phyloP scores from a whole-genome alignment of 1,140 invertebrate species.

The Lordiphosa mommai region DNA sequence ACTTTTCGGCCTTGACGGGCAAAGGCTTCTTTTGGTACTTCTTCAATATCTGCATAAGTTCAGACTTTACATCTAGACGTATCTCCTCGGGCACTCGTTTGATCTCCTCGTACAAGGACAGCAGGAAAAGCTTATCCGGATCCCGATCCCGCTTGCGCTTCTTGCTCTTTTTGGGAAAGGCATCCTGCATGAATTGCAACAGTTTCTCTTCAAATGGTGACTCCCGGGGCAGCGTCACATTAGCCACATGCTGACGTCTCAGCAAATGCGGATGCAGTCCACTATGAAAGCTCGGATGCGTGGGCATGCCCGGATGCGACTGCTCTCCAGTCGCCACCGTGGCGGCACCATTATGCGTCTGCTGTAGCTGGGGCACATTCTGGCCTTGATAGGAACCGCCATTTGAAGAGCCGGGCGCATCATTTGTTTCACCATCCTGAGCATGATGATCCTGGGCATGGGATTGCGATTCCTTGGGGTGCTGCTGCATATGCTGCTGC shows the following conservation, averaged over 20 bases:
- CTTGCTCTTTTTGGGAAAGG: conserved; percentile 77
- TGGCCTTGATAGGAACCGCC: conserved; percentile 66
- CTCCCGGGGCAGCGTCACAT: conserved; percentile 42
- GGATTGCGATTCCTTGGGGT: conserved; percentile 47
- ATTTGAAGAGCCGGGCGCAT: conserved; percentile 71
- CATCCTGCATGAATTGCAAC: conserved; percentile 76
- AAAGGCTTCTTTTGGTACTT: conserved; percentile 71
- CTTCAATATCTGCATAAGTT: conserved; percentile 75
- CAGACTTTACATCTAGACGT: conserved; percentile 69
- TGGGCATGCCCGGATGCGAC: conserved; percentile 58
- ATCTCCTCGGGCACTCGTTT: conserved; percentile 74
- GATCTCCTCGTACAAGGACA: conserved; percentile 73
- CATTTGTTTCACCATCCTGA: conserved; percentile 71
- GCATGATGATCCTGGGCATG: conserved; percentile 65
- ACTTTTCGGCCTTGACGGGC: conserved; percentile 66
- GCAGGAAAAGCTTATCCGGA: conserved; percentile 68
- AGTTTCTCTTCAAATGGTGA: conserved; percentile 72
- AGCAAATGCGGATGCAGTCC: conserved; percentile 69
- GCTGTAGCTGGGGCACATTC: conserved; percentile 53
- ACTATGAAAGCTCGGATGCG: conserved; percentile 67
- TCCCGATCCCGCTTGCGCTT: conserved; percentile 68
- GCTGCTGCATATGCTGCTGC: conserved; percentile 55
- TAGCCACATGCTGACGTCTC: conserved; percentile 51
- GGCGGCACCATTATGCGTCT: conserved; percentile 54
- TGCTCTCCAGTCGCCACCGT: conserved; percentile 33